Percentiles rank a stretch among this genome's conserved stretches.
Evolutionary conservation across 2,888 invertebrate genomes (phyloP).

Genomic region (Myathropa florea): DNA sequence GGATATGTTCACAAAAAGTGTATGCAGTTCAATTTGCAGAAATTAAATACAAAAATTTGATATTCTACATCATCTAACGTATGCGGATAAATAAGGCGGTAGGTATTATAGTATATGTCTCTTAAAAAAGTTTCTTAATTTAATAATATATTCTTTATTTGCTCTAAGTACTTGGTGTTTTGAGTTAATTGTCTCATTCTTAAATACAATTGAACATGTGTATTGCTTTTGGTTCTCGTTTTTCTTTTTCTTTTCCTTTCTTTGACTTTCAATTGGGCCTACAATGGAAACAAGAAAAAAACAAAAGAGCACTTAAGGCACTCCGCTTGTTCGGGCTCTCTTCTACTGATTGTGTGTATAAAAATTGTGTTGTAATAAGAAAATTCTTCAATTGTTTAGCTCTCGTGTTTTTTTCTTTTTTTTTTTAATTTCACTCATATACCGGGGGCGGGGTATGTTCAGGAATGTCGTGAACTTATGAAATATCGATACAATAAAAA

Average conservation of each 20-base stretch:
- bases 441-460: slow-evolving; percentile 2
- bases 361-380: neutral
- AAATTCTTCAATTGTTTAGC: slow-evolving; percentile 24
- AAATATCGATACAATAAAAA: slow-evolving; percentile 5
- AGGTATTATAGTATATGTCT: slow-evolving; percentile 33
- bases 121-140: slow-evolving; percentile 22
- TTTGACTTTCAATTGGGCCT: neutral
- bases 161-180: slow-evolving; percentile 62
- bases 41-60: slow-evolving; percentile 19
- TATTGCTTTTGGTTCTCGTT: slow-evolving; percentile 58
- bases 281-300: slow-evolving; percentile 21
- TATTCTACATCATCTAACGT: slow-evolving; percentile 22
- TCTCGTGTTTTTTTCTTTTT: slow-evolving; percentile 19
- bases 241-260: neutral
- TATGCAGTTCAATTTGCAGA: neutral
- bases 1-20: slow-evolving; percentile 9
- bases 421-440: neutral
- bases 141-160: slow-evolving; percentile 6
- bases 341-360: slow-evolving; percentile 33
- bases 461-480: slow-evolving; percentile 48
- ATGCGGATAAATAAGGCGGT: slow-evolving; percentile 60
- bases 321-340: slow-evolving; percentile 43
- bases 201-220: slow-evolving; percentile 56
- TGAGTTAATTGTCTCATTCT: slow-evolving; percentile 22
- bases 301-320: slow-evolving; percentile 69